Conservation (phyloP, 2,888 invertebrate species). For the Dynastes hyllus region DNA sequence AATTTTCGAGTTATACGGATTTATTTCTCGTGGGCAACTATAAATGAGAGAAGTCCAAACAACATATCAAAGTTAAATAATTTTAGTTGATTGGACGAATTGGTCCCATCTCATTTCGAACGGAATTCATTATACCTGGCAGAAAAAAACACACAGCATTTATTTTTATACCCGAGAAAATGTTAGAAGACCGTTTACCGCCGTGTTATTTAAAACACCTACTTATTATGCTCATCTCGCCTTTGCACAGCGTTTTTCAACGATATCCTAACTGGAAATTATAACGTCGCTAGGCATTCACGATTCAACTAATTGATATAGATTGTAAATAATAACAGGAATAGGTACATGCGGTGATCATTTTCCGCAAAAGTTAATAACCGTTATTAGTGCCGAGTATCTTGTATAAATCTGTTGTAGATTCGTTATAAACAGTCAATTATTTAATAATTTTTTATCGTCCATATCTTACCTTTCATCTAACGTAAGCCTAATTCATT, state of each 20-base stretch:
- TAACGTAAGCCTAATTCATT: slow-evolving; percentile 34
- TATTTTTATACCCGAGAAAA: background rate
- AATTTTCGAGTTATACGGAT: too few species aligned
- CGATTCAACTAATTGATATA: slow-evolving; percentile 46
- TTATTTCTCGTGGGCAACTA: too few species aligned
- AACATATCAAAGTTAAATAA: too few species aligned
- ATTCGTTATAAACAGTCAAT: slow-evolving; percentile 39
- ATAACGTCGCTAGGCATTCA: slow-evolving; percentile 15
- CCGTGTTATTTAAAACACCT: slow-evolving; percentile 18
- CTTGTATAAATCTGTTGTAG: slow-evolving; percentile 30
- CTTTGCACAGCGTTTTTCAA: background rate
- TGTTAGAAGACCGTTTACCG: background rate
- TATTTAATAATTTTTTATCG: slow-evolving; percentile 44
- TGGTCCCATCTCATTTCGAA: too few species aligned
- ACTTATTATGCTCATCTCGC: background rate
- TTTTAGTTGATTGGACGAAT: too few species aligned
- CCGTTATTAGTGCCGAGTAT: slow-evolving; percentile 16
- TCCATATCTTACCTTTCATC: slow-evolving; percentile 21
- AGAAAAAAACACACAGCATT: too few species aligned
- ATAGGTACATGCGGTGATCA: background rate
- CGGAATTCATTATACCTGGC: too few species aligned
- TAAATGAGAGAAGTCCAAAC: too few species aligned
- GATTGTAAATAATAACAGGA: slow-evolving; percentile 48
- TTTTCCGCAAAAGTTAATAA: slow-evolving; percentile 12
- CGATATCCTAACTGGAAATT: slow-evolving; percentile 7